Evolutionary conservation across 2,113 vertebrate genomes (phyloP), one percentile per base, ranked within the genome.

Genomic region (Zosterops japonicus): DNA sequence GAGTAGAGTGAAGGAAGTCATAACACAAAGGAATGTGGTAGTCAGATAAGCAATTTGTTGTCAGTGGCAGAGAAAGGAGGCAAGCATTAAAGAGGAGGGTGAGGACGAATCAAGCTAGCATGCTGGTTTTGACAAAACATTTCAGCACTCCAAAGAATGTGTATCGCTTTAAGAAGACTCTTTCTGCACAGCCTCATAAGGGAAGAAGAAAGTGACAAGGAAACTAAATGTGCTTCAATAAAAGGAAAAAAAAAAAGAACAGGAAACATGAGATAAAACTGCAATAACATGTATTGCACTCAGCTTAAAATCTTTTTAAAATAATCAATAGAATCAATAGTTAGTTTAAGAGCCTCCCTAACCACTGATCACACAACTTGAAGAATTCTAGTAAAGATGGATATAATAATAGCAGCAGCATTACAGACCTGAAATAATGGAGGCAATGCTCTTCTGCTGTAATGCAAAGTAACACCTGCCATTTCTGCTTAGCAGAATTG

Each of bases 281-380:
- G 46, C 50, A 81, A 77, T 82, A 88, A 68, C 12, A 74, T 19
- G 9, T 49, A 63, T 60, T 59, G 28, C 44, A 82, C 36, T 79
- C 53, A 70, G 33, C 8, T 69, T 93, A 83, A 85, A 84, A 80
- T 79, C 16, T 79, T 94, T 77, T 68, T 0, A 57, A 90, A 91
- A 76, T 59, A 74, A 86, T 89, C 70, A 93, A 67, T n/a, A 83
- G 41, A 70, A 90, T 93, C 77, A 77, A 89, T 65, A 83, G 55
- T 21, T 80, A 69, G 39, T 86, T 89, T 87, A 84, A 92, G 75
- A n/a, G 77, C 49, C 9, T 65, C 55, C 28, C 39, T 89, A 93
- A 95, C 74, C 81, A 78, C 55, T 88, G 69, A 94, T 77, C 42
- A 90, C 68, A 29, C 72, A 31, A 60, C 39, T 75, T 57, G 31